Conservation (phyloP, 64 coral and sea anemone species). For the Pocillopora verrucosa region DNA sequence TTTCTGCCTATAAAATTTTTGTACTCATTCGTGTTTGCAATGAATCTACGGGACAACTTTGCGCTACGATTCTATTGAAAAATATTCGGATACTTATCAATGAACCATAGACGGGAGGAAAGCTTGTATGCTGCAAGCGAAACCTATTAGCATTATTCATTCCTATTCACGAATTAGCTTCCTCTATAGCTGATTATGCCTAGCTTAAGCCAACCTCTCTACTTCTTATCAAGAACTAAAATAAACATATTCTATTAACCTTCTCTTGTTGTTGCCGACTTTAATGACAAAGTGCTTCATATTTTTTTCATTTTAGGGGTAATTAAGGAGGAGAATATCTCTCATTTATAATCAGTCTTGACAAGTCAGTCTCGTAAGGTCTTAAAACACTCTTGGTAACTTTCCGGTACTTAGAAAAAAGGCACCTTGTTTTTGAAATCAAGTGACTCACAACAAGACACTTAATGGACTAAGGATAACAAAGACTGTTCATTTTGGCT, state of each 20-base stretch:
- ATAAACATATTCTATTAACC: not conserved
- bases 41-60: too few relatives aligned
- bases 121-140: too few relatives aligned
- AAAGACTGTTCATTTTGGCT: not conserved
- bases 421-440: not conserved
- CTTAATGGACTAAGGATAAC: not conserved
- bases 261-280: not conserved
- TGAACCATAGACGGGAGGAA: too few relatives aligned
- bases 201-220: too few relatives aligned
- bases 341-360: not conserved
- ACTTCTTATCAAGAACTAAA: not conserved
- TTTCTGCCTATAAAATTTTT: too few relatives aligned
- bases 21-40: too few relatives aligned
- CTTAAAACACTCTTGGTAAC: not conserved
- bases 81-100: too few relatives aligned
- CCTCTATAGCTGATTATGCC: too few relatives aligned
- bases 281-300: not conserved
- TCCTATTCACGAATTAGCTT: too few relatives aligned
- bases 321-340: not conserved
- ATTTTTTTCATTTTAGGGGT: slow-evolving; percentile 8
- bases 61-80: too few relatives aligned
- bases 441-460: not conserved
- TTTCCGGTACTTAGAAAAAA: slow-evolving; percentile 5
- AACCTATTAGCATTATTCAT: too few relatives aligned
- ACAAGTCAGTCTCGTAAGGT: not conserved